Evolutionary conservation across 2,797 vertebrate genomes (phyloP).

Genomic region (Sarcophilus harrisii): DNA sequence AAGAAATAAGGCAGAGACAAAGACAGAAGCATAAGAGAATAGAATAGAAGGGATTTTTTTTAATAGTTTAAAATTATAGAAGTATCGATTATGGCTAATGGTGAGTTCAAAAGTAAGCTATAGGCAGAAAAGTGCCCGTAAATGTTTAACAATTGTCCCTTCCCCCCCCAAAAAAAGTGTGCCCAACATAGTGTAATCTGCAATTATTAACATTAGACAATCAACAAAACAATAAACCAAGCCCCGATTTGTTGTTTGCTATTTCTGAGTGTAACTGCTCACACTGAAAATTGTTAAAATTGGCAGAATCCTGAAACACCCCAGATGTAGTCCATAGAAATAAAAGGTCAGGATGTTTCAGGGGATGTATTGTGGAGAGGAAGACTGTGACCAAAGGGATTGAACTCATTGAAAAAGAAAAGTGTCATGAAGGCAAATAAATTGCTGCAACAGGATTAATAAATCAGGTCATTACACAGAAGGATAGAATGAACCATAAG

Average conservation of each 20-base stretch:
- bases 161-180: not conserved
- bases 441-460: not conserved
- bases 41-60: not conserved
- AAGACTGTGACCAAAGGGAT: not conserved
- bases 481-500: not conserved
- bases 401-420: not conserved
- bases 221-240: not conserved
- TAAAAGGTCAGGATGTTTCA: not conserved
- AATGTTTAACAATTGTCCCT: not conserved
- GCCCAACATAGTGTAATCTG: not conserved
- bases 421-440: not conserved
- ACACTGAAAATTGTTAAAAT: not conserved
- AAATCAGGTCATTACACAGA: not conserved
- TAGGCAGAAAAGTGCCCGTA: not conserved
- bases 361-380: not conserved
- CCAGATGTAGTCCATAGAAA: not conserved
- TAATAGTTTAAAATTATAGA: not conserved
- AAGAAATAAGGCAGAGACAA: not conserved
- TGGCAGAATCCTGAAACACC: not conserved
- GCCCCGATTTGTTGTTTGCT: not conserved
- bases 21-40: not conserved
- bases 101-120: not conserved
- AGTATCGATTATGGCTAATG: not conserved
- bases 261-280: not conserved
- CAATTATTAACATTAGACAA: not conserved